Evolutionary conservation across 2,797 vertebrate species (phyloP).

Genomic region (Tenualosa thibaudeaui): DNA sequence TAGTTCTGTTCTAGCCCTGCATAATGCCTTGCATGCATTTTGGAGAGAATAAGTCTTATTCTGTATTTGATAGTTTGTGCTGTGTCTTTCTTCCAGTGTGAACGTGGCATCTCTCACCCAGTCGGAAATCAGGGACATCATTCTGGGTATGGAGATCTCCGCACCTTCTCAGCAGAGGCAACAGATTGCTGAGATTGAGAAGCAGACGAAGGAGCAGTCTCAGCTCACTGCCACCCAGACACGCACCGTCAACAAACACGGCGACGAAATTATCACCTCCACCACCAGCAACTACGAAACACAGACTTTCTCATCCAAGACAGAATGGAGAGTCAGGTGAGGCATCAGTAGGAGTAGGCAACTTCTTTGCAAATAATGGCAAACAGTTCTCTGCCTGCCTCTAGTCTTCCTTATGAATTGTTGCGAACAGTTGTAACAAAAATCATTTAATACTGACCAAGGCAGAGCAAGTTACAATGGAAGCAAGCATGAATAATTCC

Average conservation of each 20-base stretch:
- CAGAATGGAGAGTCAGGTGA: constrained; percentile 97
- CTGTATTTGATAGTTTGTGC: background rate
- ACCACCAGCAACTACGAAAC: constrained; percentile 99
- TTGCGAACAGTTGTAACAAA: no score
- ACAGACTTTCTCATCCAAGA: constrained; percentile 99
- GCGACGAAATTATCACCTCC: constrained; percentile 98
- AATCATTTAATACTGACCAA: no score
- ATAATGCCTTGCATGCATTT: background rate
- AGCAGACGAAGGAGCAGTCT: constrained; percentile 98
- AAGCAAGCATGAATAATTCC: no score
- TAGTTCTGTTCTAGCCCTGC: background rate
- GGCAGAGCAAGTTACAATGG: no score
- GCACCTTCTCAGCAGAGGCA: constrained; percentile 97
- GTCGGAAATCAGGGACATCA: constrained; percentile 98
- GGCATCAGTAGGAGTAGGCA: constrained; percentile 6
- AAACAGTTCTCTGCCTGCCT: no score
- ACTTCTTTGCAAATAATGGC: no score
- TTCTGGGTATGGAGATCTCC: constrained; percentile 99
- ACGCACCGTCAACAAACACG: constrained; percentile 97
- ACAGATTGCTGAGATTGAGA: constrained; percentile 99
- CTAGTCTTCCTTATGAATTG: no score
- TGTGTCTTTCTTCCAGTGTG: constrained; percentile 75
- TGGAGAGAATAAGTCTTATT: background rate
- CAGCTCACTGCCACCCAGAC: constrained; percentile 98
- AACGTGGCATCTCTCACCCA: constrained; percentile 98